A percentile compares a stretch with the other conserved stretches of the same genome.
Evolutionary conservation across 2,113 vertebrate genomes (phyloP).

Genomic region (Isichthys henryi): DNA sequence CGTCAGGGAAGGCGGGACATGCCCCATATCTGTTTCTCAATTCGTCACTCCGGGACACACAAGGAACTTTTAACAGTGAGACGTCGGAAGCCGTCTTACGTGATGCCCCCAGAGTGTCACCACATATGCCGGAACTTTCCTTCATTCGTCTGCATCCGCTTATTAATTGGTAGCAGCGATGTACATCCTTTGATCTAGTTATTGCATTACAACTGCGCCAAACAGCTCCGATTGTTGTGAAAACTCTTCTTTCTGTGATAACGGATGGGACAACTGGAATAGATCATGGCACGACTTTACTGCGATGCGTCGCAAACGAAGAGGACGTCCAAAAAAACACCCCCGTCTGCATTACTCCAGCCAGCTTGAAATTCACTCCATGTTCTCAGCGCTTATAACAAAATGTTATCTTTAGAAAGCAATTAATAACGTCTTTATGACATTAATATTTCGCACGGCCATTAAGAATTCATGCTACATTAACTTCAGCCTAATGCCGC

Average conservation of each 20-base stretch:
- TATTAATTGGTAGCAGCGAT: neutral
- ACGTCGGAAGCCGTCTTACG: neutral
- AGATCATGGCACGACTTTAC: neutral
- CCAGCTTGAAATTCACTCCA: neutral
- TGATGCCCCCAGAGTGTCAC: neutral
- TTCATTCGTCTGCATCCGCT: neutral
- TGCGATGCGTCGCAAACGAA: neutral
- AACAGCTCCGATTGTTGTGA: neutral
- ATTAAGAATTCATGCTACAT: constrained; percentile 15
- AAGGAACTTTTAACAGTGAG: neutral
- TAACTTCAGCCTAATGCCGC: neutral
- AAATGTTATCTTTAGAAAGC: constrained; percentile 18
- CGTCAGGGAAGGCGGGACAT: neutral
- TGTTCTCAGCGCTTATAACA: neutral
- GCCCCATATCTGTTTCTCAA: neutral
- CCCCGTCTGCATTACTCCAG: neutral
- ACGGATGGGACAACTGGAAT: neutral
- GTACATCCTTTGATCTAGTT: neutral
- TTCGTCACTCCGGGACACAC: neutral
- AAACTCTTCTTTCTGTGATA: neutral
- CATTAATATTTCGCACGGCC: constrained; percentile 2
- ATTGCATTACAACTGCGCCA: neutral
- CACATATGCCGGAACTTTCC: neutral
- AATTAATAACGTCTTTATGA: constrained; percentile 6
- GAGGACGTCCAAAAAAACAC: neutral